Conservation (phyloP, 2,888 invertebrate species). For the Elysia crispata region DNA sequence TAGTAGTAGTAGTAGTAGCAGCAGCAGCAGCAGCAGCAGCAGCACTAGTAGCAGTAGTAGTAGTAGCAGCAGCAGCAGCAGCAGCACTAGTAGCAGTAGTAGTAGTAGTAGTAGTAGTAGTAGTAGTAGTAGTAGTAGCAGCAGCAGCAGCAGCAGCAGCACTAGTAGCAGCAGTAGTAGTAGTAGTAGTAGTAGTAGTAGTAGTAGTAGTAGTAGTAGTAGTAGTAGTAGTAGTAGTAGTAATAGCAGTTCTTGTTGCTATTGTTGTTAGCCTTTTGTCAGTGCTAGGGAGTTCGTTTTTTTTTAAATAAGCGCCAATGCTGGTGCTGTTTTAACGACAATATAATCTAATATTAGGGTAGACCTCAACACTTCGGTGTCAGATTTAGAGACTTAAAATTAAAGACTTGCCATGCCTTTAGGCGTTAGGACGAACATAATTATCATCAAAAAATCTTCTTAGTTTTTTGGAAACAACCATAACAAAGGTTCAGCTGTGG, state of each 20-base stretch:
- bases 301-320: no score
- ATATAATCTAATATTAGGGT: no score
- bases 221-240: constrained; percentile 19
- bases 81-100: constrained; percentile 4
- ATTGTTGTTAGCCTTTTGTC: background rate
- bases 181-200: constrained; percentile 17
- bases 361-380: no score
- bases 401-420: no score
- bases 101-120: constrained; percentile 19
- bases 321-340: no score
- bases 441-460: no score
- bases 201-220: constrained; percentile 19
- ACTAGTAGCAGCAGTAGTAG: constrained; percentile 9
- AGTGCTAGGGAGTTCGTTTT: background rate
- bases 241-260: background rate
- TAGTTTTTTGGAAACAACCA: no score
- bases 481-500: no score
- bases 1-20: constrained; percentile 13
- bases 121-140: constrained; percentile 12
- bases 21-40: background rate
- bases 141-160: background rate
- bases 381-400: no score
- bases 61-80: constrained; percentile 1
- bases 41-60: background rate
- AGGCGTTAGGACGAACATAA: no score